These are phyloP conservation scores for Percopsis transmontana DNA, from an alignment of 2,113 vertebrate species.

Conservation along the genomic window DNA sequence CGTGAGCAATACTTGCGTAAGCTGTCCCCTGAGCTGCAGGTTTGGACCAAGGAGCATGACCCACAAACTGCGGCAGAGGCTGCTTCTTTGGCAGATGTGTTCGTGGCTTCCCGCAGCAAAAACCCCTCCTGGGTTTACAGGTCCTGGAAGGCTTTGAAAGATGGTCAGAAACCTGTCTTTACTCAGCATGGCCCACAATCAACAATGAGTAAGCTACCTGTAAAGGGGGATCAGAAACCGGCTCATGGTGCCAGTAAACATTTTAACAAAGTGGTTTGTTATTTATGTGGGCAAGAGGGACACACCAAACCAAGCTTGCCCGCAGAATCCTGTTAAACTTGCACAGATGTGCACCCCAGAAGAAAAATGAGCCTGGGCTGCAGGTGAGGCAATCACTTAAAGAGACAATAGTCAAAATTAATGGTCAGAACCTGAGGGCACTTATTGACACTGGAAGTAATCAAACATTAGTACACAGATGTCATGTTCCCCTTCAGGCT, in stretches of 20 bases:
- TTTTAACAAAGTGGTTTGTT: background rate
- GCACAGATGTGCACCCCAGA: background rate
- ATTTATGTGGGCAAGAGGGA: slow-evolving; percentile 7
- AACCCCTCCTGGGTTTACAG: slow-evolving; percentile 1
- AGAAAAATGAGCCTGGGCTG: slow-evolving; percentile 7
- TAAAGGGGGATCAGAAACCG: background rate
- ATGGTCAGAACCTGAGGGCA: background rate
- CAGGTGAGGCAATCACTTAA: background rate
- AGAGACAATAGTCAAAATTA: background rate
- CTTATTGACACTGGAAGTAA: slow-evolving; percentile 8
- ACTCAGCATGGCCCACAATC: too few species aligned
- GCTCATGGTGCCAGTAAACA: slow-evolving; percentile 1
- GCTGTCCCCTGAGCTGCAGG: background rate
- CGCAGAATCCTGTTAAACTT: background rate
- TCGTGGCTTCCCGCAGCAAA: background rate
- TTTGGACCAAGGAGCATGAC: slow-evolving; percentile 19
- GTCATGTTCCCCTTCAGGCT: background rate
- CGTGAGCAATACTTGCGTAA: too few species aligned
- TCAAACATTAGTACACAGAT: background rate
- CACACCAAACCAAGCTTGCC: slow-evolving; percentile 20
- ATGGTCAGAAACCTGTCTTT: background rate
- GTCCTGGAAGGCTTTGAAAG: slow-evolving; percentile 11
- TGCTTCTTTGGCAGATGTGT: slow-evolving; percentile 6
- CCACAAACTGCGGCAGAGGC: slow-evolving; percentile 5
- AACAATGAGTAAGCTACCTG: background rate